Conservation (phyloP, 2,888 invertebrate species). For the Hypsopygia costalis region DNA sequence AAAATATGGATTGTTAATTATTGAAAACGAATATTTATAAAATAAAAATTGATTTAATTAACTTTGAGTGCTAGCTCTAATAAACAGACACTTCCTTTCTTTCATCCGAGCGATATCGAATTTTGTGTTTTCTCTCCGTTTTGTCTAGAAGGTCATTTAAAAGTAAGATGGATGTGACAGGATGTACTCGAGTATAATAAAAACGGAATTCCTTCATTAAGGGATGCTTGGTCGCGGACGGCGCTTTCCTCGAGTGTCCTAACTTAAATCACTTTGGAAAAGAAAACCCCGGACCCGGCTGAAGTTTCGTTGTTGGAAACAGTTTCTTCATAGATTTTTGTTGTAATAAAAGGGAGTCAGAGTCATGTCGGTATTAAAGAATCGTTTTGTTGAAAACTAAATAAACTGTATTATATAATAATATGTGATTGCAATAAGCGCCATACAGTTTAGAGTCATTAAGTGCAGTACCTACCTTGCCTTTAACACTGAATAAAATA, state of each 20-base stretch:
- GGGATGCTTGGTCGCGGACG: conserved; percentile 25
- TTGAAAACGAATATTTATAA: too few relatives aligned
- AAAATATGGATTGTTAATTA: too few relatives aligned
- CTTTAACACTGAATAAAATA: too few relatives aligned
- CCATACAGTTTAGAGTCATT: too few relatives aligned
- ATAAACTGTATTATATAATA: too few relatives aligned
- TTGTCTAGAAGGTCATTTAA: conserved; percentile 26
- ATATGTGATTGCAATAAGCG: too few relatives aligned
- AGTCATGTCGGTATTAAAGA: background rate
- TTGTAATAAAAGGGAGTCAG: background rate
- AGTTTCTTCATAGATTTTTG: conserved; percentile 9
- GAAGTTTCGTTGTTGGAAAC: conserved; percentile 30
- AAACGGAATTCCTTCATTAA: conserved; percentile 63
- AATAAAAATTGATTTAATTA: conserved; percentile 2
- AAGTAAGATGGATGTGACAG: conserved; percentile 51
- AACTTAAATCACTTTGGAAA: conserved; percentile 40
- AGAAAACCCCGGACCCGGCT: conserved; percentile 19
- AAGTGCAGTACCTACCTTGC: too few relatives aligned
- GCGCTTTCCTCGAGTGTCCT: conserved; percentile 33
- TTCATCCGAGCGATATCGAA: conserved; percentile 2
- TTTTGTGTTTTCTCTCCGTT: conserved; percentile 15
- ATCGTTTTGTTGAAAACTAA: background rate
- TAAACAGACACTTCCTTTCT: background rate
- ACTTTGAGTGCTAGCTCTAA: conserved; percentile 5
- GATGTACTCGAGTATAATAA: conserved; percentile 46